A percentile compares a stretch with the other conserved stretches of the same genome.
phyloP scores from a whole-genome alignment of 2,888 invertebrate species.

The Brenthis hecate region DNA sequence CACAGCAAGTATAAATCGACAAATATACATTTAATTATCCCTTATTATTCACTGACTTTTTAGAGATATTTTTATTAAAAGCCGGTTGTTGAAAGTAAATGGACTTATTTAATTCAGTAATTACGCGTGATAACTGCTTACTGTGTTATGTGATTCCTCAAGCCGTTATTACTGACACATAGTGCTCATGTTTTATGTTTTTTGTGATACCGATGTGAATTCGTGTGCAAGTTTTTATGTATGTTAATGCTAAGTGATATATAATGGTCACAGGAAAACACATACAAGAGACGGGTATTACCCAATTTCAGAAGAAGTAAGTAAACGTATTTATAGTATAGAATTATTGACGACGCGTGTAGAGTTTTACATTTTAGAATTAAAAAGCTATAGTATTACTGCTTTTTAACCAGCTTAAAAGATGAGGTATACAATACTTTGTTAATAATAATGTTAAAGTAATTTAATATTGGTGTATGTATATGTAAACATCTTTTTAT shows the following conservation, averaged over 20 bases:
- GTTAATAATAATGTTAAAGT: neutral
- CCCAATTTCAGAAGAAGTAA: constrained; percentile 30
- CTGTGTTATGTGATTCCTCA: constrained; percentile 10
- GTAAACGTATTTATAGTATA: neutral
- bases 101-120: constrained; percentile 32
- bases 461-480: no score
- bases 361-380: no score
- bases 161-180: neutral
- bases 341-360: neutral
- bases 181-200: neutral
- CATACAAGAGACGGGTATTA: constrained; percentile 19
- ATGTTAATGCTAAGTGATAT: neutral
- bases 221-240: neutral
- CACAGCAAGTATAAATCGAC: constrained; percentile 1
- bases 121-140: constrained; percentile 13
- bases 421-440: neutral
- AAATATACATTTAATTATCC: constrained; percentile 24
- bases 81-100: constrained; percentile 28
- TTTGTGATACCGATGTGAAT: neutral
- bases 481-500: no score
- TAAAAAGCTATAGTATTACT: no score
- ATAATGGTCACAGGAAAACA: constrained; percentile 21
- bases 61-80: constrained; percentile 26
- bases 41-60: constrained; percentile 26
- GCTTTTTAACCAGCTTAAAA: no score